Percentiles rank a stretch among this genome's conserved stretches.
phyloP scores from a whole-genome alignment of 2,888 invertebrate genomes.

The Pheosia gnoma region DNA sequence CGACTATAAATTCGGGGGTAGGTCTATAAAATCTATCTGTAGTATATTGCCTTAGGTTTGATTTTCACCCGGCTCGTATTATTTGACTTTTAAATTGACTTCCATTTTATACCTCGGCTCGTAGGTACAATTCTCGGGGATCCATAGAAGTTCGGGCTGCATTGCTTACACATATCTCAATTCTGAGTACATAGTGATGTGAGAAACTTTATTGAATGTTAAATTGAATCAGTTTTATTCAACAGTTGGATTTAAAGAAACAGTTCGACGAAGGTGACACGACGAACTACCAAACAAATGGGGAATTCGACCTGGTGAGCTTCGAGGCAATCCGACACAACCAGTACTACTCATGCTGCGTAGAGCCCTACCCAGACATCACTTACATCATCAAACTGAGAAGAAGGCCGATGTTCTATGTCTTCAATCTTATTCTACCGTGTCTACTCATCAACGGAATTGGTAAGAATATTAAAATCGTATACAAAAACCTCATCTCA shows the following conservation, averaged over 20 bases:
- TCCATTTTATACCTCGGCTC: constrained; percentile 25
- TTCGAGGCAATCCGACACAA: constrained; percentile 89
- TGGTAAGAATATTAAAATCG: constrained; percentile 74
- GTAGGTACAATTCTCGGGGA: constrained; percentile 9
- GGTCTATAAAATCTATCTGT: not conserved
- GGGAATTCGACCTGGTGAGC: constrained; percentile 93
- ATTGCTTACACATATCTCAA: constrained; percentile 19
- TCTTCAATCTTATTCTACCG: constrained; percentile 93
- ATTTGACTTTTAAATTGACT: constrained; percentile 61
- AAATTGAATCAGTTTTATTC: constrained; percentile 9
- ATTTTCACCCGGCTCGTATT: constrained; percentile 30
- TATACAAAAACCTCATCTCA: too few relatives aligned
- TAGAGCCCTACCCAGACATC: constrained; percentile 93
- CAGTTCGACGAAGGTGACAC: constrained; percentile 93
- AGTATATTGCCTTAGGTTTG: not conserved
- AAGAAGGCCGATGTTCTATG: constrained; percentile 92
- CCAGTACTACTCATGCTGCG: constrained; percentile 91
- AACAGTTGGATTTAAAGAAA: constrained; percentile 88
- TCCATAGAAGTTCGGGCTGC: constrained; percentile 8
- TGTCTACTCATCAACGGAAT: constrained; percentile 94
- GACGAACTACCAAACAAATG: constrained; percentile 95
- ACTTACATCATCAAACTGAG: constrained; percentile 91
- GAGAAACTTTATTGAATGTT: not conserved
- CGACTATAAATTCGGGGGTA: not conserved
- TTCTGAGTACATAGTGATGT: constrained; percentile 8